Evolutionary conservation across 2,888 invertebrate species (phyloP), one percentile per base, ranked within the genome.

Genomic region (Minunthozetes semirufus): DNA sequence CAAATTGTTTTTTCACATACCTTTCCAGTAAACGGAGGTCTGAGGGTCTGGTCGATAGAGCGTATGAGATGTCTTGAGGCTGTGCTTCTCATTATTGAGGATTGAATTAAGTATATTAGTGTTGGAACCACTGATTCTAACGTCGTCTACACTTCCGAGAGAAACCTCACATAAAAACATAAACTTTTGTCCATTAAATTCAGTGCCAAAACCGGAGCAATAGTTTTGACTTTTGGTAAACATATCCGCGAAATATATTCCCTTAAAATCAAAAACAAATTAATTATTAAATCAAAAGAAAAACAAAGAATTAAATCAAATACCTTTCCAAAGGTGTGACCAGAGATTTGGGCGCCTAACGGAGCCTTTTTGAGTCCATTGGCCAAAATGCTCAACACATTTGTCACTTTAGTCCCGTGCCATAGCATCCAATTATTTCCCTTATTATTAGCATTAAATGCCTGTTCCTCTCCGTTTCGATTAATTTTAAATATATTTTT

Each of bases 391-490:
- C 84, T 83, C 63, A 86, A 80, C 59, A 86, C 78, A 79, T 86
- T 86, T 19, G 82, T 81, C 25, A 83, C 81, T 42, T 81, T 81
- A 50, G 84, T 85, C 75, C 86, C 86, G 79, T 86, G 86, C 84
- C 85, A 86, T 59, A 86, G 80, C 71, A 81, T 78, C 77, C 80
- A 79, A 53, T 79, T 77, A 70, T 81, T 81, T 8, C 77, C 78
- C 1, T 79, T 13, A 42, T 19, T 19, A 1, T 5, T 66, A 9
- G 72, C 74, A 25, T 76, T 77, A 29, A 66, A 38, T 17, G 3
- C 15, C 13, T 66, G 1, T 5, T 68, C 66, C 59, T 79, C 79
- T 19, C 78, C 78, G 17, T 75, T 72, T 50, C 79, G 73, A 17
- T 79, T 76, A 4, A 81, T 78, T 13, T 78, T 73, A 76, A 76